Base-by-base conservation (phyloP, 1,140 invertebrate species). In the Planococcus citri region DNA sequence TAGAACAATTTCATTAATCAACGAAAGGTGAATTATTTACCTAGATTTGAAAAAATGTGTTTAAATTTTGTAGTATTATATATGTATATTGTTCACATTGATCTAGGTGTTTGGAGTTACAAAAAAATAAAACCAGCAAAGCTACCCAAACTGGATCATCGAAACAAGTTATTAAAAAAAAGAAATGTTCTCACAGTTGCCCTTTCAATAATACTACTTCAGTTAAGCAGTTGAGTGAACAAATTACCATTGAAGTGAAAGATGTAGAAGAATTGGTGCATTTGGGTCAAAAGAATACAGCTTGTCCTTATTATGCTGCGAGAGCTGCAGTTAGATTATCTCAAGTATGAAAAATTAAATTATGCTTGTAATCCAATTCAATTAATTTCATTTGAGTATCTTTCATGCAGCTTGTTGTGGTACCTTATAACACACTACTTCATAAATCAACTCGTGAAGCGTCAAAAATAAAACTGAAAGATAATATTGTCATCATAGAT, bases 401-500 rank as follows among this genome's bases (percentile, higher is more conserved):
- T 69, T 70, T 17, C 68, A 61, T 38, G 71, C 75, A 83, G 77
- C 78, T 94, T 10, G 80, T 95, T 71, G 80, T 94, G 58, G 80
- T 94, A 20, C 92, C 92, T 6, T 95, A 95, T 75, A 92, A 93
- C 74, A 86, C 90, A 27, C 82, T 99, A 68, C 82, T 98, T 8
- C 95, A 97, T 78, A 87, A 88, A 76, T 82, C 82, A 10, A 96
- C 95, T 0, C 82, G 97, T 73, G 83, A 88, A 73, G 89, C 91
- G 0, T 85, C 85, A 77, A 89, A 90, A n/a, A 86, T 99, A 8
- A 84, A 88, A 73, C 76, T 98, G 3, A 85, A 89, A 75, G 86
- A 89, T 71, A 92, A 91, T 78, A 81, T 98, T 58, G 79, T 99
- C 0, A 90, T 99, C 72, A 86, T 99, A 64, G 97, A 99, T 78